phyloP scores from a whole-genome alignment of 2,797 vertebrate species.

The Okamejei kenojei region DNA sequence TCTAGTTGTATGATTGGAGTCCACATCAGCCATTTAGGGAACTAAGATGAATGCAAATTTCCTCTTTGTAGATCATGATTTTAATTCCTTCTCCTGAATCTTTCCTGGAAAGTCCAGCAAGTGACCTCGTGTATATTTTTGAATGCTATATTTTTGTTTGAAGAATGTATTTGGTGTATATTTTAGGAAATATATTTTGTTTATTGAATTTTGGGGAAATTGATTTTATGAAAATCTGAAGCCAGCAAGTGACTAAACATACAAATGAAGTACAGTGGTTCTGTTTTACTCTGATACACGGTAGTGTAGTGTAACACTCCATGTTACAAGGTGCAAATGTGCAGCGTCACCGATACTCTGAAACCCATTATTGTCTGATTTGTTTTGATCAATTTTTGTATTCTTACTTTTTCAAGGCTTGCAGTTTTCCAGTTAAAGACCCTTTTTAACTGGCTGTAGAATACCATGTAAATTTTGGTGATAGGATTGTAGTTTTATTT shows the following conservation, averaged over 20 bases:
- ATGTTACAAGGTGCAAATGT: neutral
- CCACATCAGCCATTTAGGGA: neutral
- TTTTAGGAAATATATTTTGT: constrained; percentile 26
- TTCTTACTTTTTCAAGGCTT: neutral
- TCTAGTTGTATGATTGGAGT: neutral
- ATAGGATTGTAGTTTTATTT: constrained; percentile 6
- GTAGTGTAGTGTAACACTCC: neutral
- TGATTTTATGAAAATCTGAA: neutral
- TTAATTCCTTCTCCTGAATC: neutral
- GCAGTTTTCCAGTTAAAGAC: constrained; percentile 12
- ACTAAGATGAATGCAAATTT: neutral
- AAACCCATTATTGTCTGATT: constrained; percentile 11
- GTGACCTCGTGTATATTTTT: neutral
- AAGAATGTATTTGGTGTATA: constrained; percentile 28
- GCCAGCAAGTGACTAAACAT: neutral
- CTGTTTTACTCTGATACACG: neutral
- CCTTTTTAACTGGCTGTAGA: neutral
- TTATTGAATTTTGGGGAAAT: constrained; percentile 8
- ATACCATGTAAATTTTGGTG: neutral
- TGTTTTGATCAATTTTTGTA: neutral
- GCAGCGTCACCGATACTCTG: constrained; percentile 4
- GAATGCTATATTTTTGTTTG: constrained; percentile 27
- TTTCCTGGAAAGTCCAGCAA: constrained; percentile 5
- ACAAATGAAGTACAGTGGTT: neutral
- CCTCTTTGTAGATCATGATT: neutral